Conservation (phyloP, 2,888 invertebrate genomes). For the Macrostomum cliftonense region DNA sequence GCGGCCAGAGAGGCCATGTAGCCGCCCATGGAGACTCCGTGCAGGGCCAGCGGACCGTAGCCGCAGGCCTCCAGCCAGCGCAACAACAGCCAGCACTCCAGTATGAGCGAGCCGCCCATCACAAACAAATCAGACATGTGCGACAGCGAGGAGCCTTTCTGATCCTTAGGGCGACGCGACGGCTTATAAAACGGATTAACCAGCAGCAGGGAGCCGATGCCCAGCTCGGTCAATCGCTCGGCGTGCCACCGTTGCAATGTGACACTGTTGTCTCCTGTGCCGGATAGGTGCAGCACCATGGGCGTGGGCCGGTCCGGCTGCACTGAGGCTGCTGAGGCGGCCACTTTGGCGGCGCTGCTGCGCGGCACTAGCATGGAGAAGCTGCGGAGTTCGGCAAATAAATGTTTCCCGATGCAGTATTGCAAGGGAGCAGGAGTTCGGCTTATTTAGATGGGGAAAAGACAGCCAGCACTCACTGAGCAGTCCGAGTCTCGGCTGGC, state of each 20-base stretch:
- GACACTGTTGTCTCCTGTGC: constrained; percentile 59
- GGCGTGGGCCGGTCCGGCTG: too few species aligned
- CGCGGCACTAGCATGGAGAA: too few species aligned
- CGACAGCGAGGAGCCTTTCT: constrained; percentile 53
- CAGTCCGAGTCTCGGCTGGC: constrained; percentile 59
- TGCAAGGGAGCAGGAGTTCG: too few species aligned
- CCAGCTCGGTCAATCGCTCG: constrained; percentile 65
- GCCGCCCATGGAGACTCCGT: constrained; percentile 91
- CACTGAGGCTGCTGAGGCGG: too few species aligned
- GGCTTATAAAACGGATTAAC: constrained; percentile 61
- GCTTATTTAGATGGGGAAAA: background rate
- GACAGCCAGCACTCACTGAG: constrained; percentile 43
- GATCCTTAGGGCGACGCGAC: background rate
- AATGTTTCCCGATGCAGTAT: too few species aligned
- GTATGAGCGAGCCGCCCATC: constrained; percentile 87
- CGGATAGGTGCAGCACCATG: constrained; percentile 79
- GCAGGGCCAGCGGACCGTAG: constrained; percentile 70
- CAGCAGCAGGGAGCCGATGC: constrained; percentile 74
- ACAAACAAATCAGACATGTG: constrained; percentile 94
- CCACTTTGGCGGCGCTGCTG: constrained; percentile 15
- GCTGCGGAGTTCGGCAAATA: too few species aligned
- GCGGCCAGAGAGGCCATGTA: constrained; percentile 98
- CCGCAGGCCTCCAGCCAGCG: constrained; percentile 82
- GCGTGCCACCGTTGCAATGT: constrained; percentile 38
- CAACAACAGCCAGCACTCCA: constrained; percentile 73